These are phyloP conservation scores for Phenacoccus solenopsis DNA, from an alignment of 1,140 invertebrate genomes.

Conservation along the genomic window DNA sequence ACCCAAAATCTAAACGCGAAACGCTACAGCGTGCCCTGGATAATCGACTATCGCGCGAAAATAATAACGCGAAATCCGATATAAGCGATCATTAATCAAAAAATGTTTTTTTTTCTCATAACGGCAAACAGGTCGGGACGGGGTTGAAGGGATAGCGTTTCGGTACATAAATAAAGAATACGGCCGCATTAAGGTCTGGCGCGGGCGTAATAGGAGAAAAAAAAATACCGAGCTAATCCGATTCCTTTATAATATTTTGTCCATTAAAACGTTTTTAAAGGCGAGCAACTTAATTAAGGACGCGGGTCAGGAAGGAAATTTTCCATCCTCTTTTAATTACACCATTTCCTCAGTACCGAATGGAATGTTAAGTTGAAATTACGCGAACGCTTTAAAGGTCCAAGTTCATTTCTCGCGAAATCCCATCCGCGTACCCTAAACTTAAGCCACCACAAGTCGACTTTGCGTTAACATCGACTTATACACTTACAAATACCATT, in stretches of 20 bases:
- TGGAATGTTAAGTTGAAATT: constrained; percentile 10
- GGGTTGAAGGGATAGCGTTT: too few relatives aligned
- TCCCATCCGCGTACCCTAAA: background rate
- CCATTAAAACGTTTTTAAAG: constrained; percentile 14
- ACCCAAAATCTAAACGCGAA: too few relatives aligned
- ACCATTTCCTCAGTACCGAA: background rate
- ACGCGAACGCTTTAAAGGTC: background rate
- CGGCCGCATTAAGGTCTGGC: too few relatives aligned
- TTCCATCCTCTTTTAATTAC: constrained; percentile 15
- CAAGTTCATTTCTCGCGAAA: constrained; percentile 7
- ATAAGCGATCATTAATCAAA: background rate
- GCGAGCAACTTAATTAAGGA: background rate
- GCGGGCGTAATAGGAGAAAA: background rate
- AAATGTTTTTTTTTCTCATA: too few relatives aligned
- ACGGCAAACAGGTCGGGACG: too few relatives aligned
- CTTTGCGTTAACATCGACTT: constrained; percentile 10
- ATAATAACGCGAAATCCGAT: background rate
- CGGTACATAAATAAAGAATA: background rate
- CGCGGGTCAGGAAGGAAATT: constrained; percentile 12
- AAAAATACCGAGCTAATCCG: background rate
- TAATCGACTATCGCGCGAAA: background rate
- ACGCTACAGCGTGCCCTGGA: too few relatives aligned
- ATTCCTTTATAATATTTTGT: constrained; percentile 7
- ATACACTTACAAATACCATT: constrained; percentile 1
- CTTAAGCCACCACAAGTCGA: constrained; percentile 5